Base-by-base conservation (phyloP, 1,140 invertebrate genomes). In the Aphelenchoides avenae region DNA sequence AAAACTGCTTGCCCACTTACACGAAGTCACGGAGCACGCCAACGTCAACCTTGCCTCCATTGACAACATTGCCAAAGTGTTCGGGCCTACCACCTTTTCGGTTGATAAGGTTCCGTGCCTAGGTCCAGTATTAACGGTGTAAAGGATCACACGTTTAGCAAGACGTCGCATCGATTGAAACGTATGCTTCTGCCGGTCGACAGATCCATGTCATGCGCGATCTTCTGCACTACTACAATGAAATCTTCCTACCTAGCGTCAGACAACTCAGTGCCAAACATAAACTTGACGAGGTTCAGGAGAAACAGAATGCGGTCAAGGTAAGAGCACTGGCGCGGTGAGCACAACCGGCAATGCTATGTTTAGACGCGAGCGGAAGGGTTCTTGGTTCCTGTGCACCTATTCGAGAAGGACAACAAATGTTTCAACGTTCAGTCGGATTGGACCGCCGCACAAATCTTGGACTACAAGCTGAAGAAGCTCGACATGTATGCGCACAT, bases 31-130 rank as follows among this genome's bases (percentile, higher is more conserved):
- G 1, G 29, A 22, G 13, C 66, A 73, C 39, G 36, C 57, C 5
- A 18, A 26, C 15, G 50, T 62, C n/a, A 73, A 73, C 40, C 22
- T 52, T 31, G 72, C 72, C 7, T 70, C 66, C n/a, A 51, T 73
- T 27, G 69, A 69, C 13, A 73, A 73, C 47, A 43, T 73, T 9
- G 41, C 72, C n/a, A 76, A 70, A 49, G 49, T 70, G 18, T 70
- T 73, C 46, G 66, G 63, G 5, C 66, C 66, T 26, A 68, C 66
- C 27, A 39, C 53, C 5, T 70, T 73, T 42, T 40, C 26, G 18
- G 39, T 64, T 36, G 49, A 66, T 39, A 66, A 43, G n/a, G 60
- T 69, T 18, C 9, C 11, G 9, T 52, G 26, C 2, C 9, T 52
- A 2, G 11, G 11, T 11, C 15, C n/a, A 52, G 3, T 11, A 9